These are phyloP conservation scores for Caenorhabditis drosophilae DNA, from an alignment of 2,888 invertebrate genomes.

Conservation along the genomic window DNA sequence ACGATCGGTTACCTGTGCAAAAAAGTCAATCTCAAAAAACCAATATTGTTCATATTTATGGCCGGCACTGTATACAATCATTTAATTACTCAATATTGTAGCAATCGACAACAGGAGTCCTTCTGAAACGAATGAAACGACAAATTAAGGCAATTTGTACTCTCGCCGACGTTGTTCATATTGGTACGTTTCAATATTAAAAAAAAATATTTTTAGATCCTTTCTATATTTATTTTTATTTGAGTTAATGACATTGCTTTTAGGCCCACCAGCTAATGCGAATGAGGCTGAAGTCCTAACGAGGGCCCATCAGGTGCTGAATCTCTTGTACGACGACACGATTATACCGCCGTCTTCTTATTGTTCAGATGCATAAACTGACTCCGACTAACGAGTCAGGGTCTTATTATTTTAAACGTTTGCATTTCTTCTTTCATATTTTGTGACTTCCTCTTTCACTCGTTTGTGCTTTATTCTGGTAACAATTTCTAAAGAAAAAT, in stretches of 20 bases:
- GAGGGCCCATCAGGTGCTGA: conserved; percentile 9
- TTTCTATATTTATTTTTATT: conserved; percentile 6
- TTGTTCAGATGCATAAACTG: conserved; percentile 5
- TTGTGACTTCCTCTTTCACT: conserved; percentile 6
- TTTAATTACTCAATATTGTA: conserved; percentile 9
- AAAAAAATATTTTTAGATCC: background rate
- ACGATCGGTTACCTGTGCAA: too few relatives aligned
- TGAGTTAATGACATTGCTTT: conserved; percentile 8
- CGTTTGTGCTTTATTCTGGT: conserved; percentile 7
- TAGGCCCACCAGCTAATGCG: conserved; percentile 12
- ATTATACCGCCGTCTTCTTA: conserved; percentile 2
- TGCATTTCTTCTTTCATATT: conserved; percentile 9
- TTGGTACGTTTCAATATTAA: conserved; percentile 5
- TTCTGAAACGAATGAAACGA: conserved; percentile 4
- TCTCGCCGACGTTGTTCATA: conserved; percentile 12
- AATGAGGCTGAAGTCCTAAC: conserved; percentile 16
- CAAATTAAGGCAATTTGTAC: conserved; percentile 1
- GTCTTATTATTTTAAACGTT: conserved; percentile 7
- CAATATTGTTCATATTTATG: too few relatives aligned
- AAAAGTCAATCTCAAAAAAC: too few relatives aligned
- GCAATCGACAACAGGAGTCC: conserved; percentile 6
- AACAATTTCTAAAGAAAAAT: conserved; percentile 5
- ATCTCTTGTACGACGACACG: conserved; percentile 9
- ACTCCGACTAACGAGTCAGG: too few relatives aligned
- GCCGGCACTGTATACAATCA: too few relatives aligned